A percentile compares a stretch with the other conserved stretches of the same genome.
phyloP scores from a whole-genome alignment of 2,113 vertebrate genomes.

The Myiagra hebetior region DNA sequence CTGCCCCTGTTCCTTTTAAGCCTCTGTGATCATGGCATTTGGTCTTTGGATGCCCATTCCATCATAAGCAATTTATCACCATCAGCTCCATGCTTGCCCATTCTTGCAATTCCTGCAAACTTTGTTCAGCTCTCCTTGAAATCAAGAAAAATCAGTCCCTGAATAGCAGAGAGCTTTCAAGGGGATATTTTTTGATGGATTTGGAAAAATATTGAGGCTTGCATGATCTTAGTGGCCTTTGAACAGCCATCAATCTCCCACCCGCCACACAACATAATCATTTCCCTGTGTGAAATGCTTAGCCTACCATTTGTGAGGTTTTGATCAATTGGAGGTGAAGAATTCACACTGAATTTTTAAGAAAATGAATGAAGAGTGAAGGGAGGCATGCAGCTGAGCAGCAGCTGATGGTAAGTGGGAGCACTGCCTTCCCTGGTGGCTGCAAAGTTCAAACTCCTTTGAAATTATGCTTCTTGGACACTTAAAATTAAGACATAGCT shows the following conservation, averaged over 20 bases:
- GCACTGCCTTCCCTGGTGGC: not conserved
- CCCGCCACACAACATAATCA: not conserved
- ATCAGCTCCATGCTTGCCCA: not conserved
- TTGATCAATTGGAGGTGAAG: not conserved
- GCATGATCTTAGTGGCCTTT: not conserved
- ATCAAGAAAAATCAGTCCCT: not conserved
- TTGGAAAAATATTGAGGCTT: not conserved
- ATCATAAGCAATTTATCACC: not conserved
- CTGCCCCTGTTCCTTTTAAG: not conserved
- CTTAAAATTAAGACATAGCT: not conserved
- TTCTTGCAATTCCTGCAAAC: not conserved
- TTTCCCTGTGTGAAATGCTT: slow-evolving; percentile 7
- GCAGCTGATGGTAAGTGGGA: not conserved
- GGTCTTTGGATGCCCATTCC: not conserved
- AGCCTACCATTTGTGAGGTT: not conserved
- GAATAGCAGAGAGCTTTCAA: not conserved
- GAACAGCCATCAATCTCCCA: not conserved
- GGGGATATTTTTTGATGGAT: not conserved
- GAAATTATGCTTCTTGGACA: not conserved
- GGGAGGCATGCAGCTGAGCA: not conserved
- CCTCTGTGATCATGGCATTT: not conserved
- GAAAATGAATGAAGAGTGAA: not conserved
- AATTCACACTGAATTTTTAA: not conserved
- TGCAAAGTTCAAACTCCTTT: not conserved
- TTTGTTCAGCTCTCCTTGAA: not conserved